phyloP scores from a whole-genome alignment of 2,797 vertebrate genomes.

The Rhabdophis nuchalis region DNA sequence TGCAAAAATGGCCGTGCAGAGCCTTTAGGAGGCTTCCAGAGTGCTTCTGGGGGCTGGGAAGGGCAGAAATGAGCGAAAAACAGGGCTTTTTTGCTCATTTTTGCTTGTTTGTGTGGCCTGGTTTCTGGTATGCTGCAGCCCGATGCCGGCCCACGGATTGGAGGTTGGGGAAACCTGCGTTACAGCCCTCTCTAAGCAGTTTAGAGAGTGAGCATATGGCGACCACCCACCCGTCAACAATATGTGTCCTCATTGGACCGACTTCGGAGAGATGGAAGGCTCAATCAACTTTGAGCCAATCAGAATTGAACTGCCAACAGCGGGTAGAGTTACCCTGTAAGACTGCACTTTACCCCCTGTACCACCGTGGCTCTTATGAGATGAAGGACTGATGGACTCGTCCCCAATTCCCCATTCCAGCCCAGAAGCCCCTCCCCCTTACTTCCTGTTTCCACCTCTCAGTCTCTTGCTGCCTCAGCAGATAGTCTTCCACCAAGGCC shows the following conservation, averaged over 20 bases:
- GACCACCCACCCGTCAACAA: neutral
- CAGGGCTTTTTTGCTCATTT: too few relatives aligned
- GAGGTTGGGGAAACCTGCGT: neutral
- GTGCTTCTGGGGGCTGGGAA: too few relatives aligned
- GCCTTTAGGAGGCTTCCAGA: too few relatives aligned
- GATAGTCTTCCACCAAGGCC: slow-evolving; percentile 16
- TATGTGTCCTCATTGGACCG: neutral
- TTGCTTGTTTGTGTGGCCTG: neutral
- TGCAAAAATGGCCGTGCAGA: too few relatives aligned
- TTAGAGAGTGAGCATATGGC: neutral
- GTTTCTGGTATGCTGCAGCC: neutral
- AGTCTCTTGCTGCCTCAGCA: slow-evolving; percentile 5
- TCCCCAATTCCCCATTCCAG: neutral
- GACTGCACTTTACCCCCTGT: neutral
- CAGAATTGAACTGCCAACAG: neutral
- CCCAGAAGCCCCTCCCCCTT: neutral
- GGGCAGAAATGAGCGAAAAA: too few relatives aligned
- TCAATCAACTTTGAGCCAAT: neutral
- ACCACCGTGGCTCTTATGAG: neutral
- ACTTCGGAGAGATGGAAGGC: neutral
- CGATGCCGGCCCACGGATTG: fast-evolving
- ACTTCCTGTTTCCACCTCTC: slow-evolving; percentile 31
- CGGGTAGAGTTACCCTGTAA: neutral
- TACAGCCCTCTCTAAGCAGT: neutral
- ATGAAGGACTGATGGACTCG: neutral